Base-by-base conservation (phyloP, 2,797 vertebrate species). In the Garrulus glandarius region DNA sequence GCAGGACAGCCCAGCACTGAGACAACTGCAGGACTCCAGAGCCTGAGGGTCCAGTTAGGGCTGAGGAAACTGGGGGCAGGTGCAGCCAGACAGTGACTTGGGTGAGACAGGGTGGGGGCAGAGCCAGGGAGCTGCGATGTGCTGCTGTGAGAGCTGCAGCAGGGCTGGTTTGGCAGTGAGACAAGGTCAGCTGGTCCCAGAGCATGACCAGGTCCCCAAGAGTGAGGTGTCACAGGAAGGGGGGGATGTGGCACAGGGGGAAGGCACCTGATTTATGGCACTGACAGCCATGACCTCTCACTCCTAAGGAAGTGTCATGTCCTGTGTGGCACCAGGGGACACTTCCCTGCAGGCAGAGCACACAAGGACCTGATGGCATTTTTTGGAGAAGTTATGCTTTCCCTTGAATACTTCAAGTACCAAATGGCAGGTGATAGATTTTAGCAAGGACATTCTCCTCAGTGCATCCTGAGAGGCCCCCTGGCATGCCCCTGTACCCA, bases 291-390 rank as follows among this genome's bases (percentile, higher is more conserved):
- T 1, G 1, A 41, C 9, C 60, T 65, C 43, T 65, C 30, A 9
- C 43, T 65, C 32, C 41, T n/a, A 4, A 30, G 43, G 43, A 41
- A 47, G 30, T 30, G 50, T 49, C 39, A 3, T 2, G 8, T 23
- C 12, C 67, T 63, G 39, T 12, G n/a, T 37, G 39, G 11, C 1
- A 1, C 27, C 1, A 0, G 56, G 78, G 46, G 9, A 44, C 56
- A 10, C n/a, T 18, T 44, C 47, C 56, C 56, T 37, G 56, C 79
- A 52, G 47, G 56, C 67, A 70, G 14, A 37, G 67, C 57, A 63
- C 18, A 23, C 29, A 22, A 32, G 57, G 43, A 74, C 2, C 43
- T 20, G 30, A 34, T 56, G 69, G 59, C 69, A 47, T 47, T 41
- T 55, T 47, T 4, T 56, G 59, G 43, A 56, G 23, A 39, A 17